phyloP scores from a whole-genome alignment of 2,113 vertebrate genomes.

The Tragelaphus buxtoni region DNA sequence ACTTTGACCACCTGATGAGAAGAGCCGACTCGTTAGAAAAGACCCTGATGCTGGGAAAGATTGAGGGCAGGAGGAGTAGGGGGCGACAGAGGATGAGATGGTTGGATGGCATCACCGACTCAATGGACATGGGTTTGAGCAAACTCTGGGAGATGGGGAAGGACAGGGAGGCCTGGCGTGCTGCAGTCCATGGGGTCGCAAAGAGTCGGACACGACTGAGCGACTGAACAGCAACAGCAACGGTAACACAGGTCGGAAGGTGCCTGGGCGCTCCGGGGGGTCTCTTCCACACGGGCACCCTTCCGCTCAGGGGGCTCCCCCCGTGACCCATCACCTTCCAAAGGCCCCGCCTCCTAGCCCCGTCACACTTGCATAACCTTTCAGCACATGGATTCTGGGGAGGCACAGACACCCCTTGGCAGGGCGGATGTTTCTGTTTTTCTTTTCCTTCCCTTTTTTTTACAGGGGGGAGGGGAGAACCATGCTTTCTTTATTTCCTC shows the following conservation, averaged over 20 bases:
- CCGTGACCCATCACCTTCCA: not conserved
- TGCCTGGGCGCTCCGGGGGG: not conserved
- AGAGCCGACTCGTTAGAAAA: not conserved
- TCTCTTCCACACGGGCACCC: rapidly evolving
- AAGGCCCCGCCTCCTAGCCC: not conserved
- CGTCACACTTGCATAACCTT: rapidly evolving
- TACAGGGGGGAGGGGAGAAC: not conserved
- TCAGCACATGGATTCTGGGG: not conserved
- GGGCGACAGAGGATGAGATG: not conserved
- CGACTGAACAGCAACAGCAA: not conserved
- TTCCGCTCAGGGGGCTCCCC: not conserved
- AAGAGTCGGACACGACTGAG: not conserved
- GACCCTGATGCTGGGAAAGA: not conserved
- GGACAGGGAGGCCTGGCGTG: not conserved
- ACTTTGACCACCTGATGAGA: not conserved
- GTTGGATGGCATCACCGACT: not conserved
- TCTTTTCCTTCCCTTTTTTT: not conserved
- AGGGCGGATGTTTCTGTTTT: not conserved
- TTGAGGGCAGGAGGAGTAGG: not conserved
- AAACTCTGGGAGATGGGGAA: not conserved
- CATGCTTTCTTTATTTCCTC: not conserved
- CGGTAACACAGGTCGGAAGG: not conserved
- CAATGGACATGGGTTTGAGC: too few species aligned
- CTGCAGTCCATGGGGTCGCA: rapidly evolving
- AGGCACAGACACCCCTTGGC: not conserved